Evolutionary conservation across 92 coral and sea anemone genomes (phyloP), one percentile per base, ranked within the genome.

Genomic region (Scolanthus callimorphus): DNA sequence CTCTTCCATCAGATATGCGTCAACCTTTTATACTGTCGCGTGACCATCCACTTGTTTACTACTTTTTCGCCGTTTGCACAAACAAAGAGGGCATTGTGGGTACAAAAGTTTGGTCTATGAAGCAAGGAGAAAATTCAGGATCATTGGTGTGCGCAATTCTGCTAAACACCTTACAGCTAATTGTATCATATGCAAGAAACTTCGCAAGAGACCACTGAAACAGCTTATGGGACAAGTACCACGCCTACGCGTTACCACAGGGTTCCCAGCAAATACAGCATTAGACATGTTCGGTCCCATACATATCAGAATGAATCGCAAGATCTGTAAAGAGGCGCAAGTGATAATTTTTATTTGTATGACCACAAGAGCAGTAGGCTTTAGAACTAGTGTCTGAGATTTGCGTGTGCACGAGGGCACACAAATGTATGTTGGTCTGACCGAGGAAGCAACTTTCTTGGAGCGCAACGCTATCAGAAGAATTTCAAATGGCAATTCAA

Each of bases 161-260:
- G 74, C 81, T 19, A 74, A 74, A 25, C 38, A 39, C 21, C 60
- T 74, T 1, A 41, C 64, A 20, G 31, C 13, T 21, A 57, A 31
- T 17, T 65, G 68, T 19, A 62, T 74, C 17, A 17, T 29, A n/a
- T 65, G 74, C 54, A 39, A 34, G 39, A 65, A 45, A 49, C 60
- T 74, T 9, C 51, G 81, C 30, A 47, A 38, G 23, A 56, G 65
- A 17, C 81, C 81, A 41, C 67, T 74, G 3, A 55, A 65, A 1
- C 74, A 74, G 57, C 38, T 29, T 8, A 74, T 74, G 74, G 74
- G 81, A 8, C 74, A 74, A 43, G 4, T 55, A 12, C 81, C 73
- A 31, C 37, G 27, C 17, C n/a, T 62, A 2, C 44, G 69, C 0
- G 69, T 67, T 9, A 55, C 37, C 2, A 55, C 58, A 34, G 53